Percentiles rank a stretch among this genome's conserved stretches.
Evolutionary conservation across 2,888 invertebrate species (phyloP).

Genomic region (Chorisops tibialis): DNA sequence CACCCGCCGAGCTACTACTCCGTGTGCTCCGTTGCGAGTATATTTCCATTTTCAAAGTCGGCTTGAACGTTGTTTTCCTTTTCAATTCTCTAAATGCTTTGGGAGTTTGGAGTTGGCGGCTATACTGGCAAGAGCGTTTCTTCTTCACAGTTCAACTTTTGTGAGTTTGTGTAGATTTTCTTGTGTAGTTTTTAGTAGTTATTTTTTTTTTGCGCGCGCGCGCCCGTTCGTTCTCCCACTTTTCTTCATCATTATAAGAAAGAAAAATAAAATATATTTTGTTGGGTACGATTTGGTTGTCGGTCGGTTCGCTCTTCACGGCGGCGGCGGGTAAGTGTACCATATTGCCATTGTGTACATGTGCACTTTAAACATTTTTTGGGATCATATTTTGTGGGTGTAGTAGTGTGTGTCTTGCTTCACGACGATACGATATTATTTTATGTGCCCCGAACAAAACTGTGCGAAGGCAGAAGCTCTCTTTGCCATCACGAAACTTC

Average conservation of each 20-base stretch:
- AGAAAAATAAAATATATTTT: neutral
- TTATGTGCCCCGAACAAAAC: no score
- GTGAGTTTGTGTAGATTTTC: neutral
- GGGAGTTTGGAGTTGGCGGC: neutral
- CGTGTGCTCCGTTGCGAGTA: neutral
- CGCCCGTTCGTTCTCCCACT: neutral
- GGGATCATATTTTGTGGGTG: conserved; percentile 13
- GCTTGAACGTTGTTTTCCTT: no score
- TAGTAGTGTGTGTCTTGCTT: neutral
- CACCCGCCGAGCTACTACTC: conserved; percentile 26
- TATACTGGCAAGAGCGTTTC: neutral
- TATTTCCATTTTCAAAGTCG: no score
- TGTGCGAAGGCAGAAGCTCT: conserved; percentile 20
- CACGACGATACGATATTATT: neutral
- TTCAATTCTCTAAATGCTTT: neutral
- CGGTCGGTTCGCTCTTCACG: neutral
- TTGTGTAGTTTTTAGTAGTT: neutral
- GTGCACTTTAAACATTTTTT: neutral
- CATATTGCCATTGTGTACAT: neutral
- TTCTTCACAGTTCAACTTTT: neutral
- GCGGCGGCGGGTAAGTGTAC: neutral
- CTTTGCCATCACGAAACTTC: conserved; percentile 6
- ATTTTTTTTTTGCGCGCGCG: conserved; percentile 11
- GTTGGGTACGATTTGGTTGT: no score
- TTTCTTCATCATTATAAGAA: no score